Evolutionary conservation across 2,113 vertebrate genomes (phyloP).

Genomic region (Hipposideros armiger): DNA sequence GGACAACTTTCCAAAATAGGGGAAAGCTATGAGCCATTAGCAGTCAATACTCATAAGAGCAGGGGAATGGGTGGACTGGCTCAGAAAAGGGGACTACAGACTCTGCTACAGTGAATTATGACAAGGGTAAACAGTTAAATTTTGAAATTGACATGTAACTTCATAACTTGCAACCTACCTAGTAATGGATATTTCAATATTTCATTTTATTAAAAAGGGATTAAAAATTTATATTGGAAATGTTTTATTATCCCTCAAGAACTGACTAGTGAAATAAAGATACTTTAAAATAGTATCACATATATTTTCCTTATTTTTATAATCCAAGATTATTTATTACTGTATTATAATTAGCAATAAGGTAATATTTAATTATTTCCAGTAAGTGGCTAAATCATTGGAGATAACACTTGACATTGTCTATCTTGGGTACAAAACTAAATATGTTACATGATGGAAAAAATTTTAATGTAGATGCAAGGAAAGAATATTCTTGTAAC

Average conservation of each 20-base stretch:
- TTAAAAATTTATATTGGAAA: neutral
- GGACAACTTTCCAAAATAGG: neutral
- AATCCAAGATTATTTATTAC: neutral
- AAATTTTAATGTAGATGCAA: neutral
- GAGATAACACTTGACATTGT: neutral
- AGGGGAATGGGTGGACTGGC: neutral
- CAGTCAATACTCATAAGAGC: neutral
- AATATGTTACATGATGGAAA: neutral
- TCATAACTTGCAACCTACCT: neutral
- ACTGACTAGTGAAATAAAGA: neutral
- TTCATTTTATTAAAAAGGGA: neutral
- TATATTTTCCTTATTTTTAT: neutral
- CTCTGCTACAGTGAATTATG: neutral
- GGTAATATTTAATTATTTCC: neutral
- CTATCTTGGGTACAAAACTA: neutral
- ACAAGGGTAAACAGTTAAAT: neutral
- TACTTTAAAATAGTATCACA: neutral
- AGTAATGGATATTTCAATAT: neutral
- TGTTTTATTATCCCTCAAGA: neutral
- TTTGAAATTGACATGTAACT: neutral
- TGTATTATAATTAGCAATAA: neutral
- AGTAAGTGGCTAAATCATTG: neutral
- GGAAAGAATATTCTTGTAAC: neutral
- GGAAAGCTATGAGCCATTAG: neutral
- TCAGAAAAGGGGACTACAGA: neutral